phyloP scores from a whole-genome alignment of 2,888 invertebrate genomes.

The Dasypolia templi region DNA sequence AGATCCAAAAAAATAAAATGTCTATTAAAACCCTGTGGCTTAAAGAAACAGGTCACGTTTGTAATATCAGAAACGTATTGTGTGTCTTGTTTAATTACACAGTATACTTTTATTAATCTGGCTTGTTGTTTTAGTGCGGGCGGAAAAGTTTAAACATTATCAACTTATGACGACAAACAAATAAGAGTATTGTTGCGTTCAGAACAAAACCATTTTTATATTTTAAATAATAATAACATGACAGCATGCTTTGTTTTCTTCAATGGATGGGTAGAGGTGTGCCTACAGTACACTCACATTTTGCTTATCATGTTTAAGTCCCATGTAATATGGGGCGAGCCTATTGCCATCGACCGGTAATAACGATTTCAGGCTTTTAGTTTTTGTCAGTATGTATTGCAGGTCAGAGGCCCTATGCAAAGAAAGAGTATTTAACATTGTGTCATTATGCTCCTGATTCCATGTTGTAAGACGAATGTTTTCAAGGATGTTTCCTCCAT shows the following conservation, averaged over 20 bases:
- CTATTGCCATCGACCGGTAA: background rate
- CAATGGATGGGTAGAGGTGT: background rate
- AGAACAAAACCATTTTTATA: background rate
- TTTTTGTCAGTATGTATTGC: background rate
- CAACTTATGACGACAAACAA: background rate
- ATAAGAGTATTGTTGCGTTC: background rate
- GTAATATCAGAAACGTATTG: slow-evolving; percentile 32
- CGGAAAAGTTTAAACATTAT: background rate
- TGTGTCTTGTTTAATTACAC: slow-evolving; percentile 22
- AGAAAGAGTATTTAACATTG: background rate
- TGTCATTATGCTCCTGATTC: background rate
- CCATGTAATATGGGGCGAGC: too few relatives aligned
- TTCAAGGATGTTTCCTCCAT: background rate
- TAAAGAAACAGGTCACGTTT: slow-evolving; percentile 27
- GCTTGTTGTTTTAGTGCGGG: slow-evolving; percentile 5
- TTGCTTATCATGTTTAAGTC: background rate
- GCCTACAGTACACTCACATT: too few relatives aligned
- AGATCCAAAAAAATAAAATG: background rate
- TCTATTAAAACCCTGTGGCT: background rate
- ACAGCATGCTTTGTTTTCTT: background rate
- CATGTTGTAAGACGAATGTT: background rate
- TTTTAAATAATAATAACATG: background rate
- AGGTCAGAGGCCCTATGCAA: background rate
- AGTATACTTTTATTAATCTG: slow-evolving; percentile 17
- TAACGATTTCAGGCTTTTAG: background rate